These are phyloP conservation scores for Lobophora halterata DNA, from an alignment of 2,888 invertebrate species.

Conservation along the genomic window DNA sequence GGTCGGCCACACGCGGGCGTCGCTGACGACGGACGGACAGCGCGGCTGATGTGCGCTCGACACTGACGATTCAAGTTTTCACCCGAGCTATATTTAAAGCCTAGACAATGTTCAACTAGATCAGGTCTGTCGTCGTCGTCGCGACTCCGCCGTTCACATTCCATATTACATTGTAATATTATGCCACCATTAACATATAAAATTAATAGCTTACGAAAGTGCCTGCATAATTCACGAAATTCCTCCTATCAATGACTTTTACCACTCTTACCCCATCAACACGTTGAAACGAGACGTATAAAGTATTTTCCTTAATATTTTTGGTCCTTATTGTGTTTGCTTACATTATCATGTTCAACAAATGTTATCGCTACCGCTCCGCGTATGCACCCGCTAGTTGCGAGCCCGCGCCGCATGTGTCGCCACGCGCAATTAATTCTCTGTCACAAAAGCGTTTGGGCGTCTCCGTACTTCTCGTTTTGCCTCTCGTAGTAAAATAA, in stretches of 20 bases:
- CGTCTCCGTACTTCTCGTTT: conserved; percentile 73
- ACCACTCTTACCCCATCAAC: no score
- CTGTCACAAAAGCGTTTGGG: conserved; percentile 80
- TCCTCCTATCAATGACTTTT: no score
- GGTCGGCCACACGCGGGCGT: conserved; percentile 72
- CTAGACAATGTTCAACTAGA: conserved; percentile 45
- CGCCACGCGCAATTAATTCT: conserved; percentile 79
- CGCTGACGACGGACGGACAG: conserved; percentile 66
- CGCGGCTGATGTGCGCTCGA: conserved; percentile 59
- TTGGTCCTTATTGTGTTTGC: conserved; percentile 20
- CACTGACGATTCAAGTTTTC: conserved; percentile 77
- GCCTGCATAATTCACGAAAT: neutral
- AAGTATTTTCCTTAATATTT: no score
- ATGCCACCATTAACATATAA: neutral
- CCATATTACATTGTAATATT: conserved; percentile 7
- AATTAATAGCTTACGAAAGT: neutral
- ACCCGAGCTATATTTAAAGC: conserved; percentile 68
- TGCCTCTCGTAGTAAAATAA: conserved; percentile 72
- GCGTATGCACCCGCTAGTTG: conserved; percentile 32
- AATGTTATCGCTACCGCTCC: conserved; percentile 16
- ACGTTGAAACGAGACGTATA: no score
- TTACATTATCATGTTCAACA: neutral
- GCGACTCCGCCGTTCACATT: conserved; percentile 27
- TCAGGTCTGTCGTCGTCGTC: conserved; percentile 39
- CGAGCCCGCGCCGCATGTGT: conserved; percentile 57